Percentiles rank a stretch among this genome's conserved stretches.
These are phyloP conservation scores for Chaenocephalus aceratus DNA, from an alignment of 2,113 vertebrate genomes.

Conservation along the genomic window DNA sequence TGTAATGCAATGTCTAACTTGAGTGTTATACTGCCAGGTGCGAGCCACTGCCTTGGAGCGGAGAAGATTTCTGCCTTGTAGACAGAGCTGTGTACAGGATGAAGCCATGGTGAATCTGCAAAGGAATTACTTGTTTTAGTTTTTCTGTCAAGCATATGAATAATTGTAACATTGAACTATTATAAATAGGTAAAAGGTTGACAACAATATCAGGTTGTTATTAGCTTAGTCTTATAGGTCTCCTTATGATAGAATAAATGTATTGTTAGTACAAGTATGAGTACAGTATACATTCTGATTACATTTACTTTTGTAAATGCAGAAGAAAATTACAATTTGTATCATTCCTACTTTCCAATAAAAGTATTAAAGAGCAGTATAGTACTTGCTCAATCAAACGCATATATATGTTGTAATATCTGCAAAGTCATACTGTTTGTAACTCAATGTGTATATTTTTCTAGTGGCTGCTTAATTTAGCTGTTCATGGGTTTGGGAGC, in stretches of 20 bases:
- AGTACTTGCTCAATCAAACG: not conserved
- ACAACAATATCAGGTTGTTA: not conserved
- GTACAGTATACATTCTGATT: not conserved
- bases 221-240: too few relatives aligned
- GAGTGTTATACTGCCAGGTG: constrained; percentile 23
- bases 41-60: constrained; percentile 31
- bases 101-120: constrained; percentile 68
- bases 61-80: constrained; percentile 61
- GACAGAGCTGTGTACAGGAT: constrained; percentile 61
- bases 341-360: not conserved
- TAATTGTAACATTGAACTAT: not conserved
- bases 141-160: not conserved
- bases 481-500: not conserved
- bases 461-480: not conserved
- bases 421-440: not conserved
- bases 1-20: constrained; percentile 17
- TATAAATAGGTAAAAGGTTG: not conserved
- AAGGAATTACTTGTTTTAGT: not conserved
- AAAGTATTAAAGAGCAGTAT: not conserved
- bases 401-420: not conserved
- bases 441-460: not conserved
- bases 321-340: not conserved
- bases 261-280: too few relatives aligned
- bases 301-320: not conserved
- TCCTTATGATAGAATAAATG: not conserved